Percentiles rank a stretch among this genome's conserved stretches.
Conservation (phyloP, 2,113 vertebrate species). For the Bubalus kerabau region DNA sequence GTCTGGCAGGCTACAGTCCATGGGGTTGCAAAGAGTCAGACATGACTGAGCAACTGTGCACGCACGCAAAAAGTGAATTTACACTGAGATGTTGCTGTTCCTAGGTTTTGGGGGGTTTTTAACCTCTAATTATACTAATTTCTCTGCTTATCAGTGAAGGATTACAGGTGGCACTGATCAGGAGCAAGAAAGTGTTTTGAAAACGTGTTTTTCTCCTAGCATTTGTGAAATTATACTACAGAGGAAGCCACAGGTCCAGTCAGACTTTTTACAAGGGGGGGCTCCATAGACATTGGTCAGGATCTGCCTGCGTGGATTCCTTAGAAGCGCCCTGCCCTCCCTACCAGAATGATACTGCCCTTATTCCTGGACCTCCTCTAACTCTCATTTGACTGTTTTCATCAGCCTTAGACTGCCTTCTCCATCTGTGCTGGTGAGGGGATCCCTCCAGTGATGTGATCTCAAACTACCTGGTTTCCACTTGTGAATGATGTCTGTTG, state of each 20-base stretch:
- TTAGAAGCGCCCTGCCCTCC: neutral
- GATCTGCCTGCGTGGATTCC: neutral
- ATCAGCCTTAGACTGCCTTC: neutral
- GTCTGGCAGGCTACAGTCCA: neutral
- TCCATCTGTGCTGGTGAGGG: neutral
- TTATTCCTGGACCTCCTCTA: neutral
- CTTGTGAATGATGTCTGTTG: neutral
- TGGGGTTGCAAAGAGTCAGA: neutral
- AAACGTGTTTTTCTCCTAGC: neutral
- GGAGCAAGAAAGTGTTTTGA: neutral
- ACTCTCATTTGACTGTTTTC: neutral
- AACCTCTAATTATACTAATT: neutral
- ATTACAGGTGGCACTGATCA: neutral
- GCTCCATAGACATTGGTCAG: neutral
- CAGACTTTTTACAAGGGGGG: neutral
- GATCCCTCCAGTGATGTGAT: neutral
- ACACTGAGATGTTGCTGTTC: neutral
- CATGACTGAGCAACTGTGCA: neutral
- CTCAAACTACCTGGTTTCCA: neutral
- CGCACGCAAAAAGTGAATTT: neutral
- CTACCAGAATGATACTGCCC: neutral
- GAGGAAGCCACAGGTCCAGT: neutral
- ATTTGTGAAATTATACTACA: neutral
- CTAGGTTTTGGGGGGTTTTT: fast-evolving
- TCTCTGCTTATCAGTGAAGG: neutral